Evolutionary conservation across 1,140 invertebrate genomes (phyloP).

Genomic region (Drosophila paulistorum): DNA sequence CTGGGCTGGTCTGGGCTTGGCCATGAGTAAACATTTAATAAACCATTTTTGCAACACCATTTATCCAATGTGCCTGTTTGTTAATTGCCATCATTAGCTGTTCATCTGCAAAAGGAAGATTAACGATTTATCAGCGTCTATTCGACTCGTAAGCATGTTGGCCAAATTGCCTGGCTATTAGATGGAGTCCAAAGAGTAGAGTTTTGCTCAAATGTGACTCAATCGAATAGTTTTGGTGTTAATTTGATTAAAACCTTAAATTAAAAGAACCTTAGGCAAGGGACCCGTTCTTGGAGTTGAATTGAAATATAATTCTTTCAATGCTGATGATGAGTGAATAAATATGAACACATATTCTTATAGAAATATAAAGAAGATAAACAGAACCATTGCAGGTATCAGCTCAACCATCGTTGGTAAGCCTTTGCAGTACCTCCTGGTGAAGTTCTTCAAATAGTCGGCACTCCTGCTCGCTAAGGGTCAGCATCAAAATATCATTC

Average conservation of each 20-base stretch:
- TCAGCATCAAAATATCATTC: constrained; percentile 53
- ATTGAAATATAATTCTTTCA: no score
- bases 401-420: neutral
- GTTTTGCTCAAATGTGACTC: no score
- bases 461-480: constrained; percentile 61
- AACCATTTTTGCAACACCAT: constrained; percentile 71
- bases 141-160: constrained; percentile 16
- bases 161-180: constrained; percentile 62
- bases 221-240: no score
- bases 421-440: constrained; percentile 18
- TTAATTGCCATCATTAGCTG: constrained; percentile 78
- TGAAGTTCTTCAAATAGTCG: constrained; percentile 51
- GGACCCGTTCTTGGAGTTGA: no score
- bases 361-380: neutral
- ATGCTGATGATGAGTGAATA: no score
- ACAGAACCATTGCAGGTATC: neutral
- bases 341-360: constrained; percentile 7
- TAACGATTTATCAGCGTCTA: constrained; percentile 71
- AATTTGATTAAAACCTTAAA: no score
- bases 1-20: constrained; percentile 28
- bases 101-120: constrained; percentile 66
- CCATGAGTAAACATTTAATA: constrained; percentile 67
- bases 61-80: constrained; percentile 55
- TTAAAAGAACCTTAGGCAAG: no score
- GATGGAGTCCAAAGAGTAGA: constrained; percentile 43